These are phyloP conservation scores for Kradibia gibbosae DNA, from an alignment of 1,140 invertebrate genomes.

Conservation along the genomic window DNA sequence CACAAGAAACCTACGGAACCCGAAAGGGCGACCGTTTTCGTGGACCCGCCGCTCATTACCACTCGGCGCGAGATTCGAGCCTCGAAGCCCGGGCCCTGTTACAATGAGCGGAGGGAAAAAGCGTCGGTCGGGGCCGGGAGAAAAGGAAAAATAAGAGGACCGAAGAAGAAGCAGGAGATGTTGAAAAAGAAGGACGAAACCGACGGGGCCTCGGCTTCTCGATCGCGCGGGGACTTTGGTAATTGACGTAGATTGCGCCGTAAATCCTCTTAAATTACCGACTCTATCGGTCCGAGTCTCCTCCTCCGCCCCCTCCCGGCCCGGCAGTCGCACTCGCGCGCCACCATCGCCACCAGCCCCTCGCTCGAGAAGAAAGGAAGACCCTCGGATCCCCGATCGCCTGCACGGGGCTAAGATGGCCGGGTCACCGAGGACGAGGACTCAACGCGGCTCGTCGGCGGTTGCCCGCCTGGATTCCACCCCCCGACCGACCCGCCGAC, in stretches of 20 bases:
- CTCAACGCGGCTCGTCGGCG: conserved; percentile 37
- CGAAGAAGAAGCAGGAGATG: too few species aligned
- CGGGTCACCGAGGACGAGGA: neutral
- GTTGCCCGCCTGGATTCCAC: conserved; percentile 21
- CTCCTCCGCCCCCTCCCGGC: neutral
- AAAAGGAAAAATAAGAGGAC: neutral
- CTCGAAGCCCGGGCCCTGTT: neutral
- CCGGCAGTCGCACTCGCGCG: neutral
- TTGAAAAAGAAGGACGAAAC: too few species aligned
- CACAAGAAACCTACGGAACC: neutral
- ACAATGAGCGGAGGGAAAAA: conserved; percentile 15
- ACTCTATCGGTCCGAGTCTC: conserved; percentile 20
- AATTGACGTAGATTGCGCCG: conserved; percentile 50
- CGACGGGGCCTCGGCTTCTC: neutral
- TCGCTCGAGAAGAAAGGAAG: neutral
- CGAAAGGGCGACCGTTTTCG: neutral
- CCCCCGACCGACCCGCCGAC: neutral
- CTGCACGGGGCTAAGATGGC: neutral
- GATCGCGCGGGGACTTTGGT: conserved; percentile 19
- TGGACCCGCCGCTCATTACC: conserved; percentile 30
- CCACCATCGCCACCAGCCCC: too few species aligned
- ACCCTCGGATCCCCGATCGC: conserved; percentile 17
- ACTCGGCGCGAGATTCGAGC: neutral
- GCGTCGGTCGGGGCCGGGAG: neutral
- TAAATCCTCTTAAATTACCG: conserved; percentile 51